Conservation (phyloP, 2,888 invertebrate genomes). For the Teinopalpus imperialis region DNA sequence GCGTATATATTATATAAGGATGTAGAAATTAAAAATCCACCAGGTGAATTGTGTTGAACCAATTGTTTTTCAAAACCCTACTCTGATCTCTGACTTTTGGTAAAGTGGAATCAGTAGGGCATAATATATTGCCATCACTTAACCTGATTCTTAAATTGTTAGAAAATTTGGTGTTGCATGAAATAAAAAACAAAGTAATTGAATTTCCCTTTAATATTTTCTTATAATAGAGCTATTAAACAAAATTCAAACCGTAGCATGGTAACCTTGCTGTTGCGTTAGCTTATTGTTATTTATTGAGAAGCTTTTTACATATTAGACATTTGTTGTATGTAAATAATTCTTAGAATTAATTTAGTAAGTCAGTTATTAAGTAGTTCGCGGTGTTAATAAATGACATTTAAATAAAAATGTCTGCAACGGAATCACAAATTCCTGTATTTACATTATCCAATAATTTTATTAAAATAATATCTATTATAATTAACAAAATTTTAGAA, state of each 20-base stretch:
- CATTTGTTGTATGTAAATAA: slow-evolving; percentile 27
- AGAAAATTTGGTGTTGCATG: slow-evolving; percentile 18
- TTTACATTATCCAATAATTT: too few species aligned
- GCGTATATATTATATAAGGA: too few species aligned
- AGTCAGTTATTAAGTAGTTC: slow-evolving; percentile 6
- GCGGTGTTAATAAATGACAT: slow-evolving; percentile 18
- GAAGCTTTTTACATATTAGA: slow-evolving; percentile 29
- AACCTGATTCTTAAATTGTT: too few species aligned
- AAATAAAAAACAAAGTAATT: slow-evolving; percentile 23
- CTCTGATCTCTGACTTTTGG: too few species aligned
- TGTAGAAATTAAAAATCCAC: too few species aligned
- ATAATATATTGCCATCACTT: too few species aligned
- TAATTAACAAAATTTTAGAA: too few species aligned
- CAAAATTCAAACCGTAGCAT: slow-evolving; percentile 49
- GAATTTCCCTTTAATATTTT: slow-evolving; percentile 27
- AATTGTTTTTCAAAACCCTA: too few species aligned
- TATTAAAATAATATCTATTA: too few species aligned
- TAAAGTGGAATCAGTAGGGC: too few species aligned
- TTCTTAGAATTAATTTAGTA: slow-evolving; percentile 24
- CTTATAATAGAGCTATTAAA: slow-evolving; percentile 42
- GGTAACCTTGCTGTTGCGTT: slow-evolving; percentile 34
- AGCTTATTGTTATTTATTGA: slow-evolving; percentile 33
- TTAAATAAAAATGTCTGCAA: not conserved
- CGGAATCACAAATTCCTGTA: too few species aligned
- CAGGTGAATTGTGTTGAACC: too few species aligned